Base-by-base conservation (phyloP, 2,113 vertebrate genomes). In the Mus spicilegus region DNA sequence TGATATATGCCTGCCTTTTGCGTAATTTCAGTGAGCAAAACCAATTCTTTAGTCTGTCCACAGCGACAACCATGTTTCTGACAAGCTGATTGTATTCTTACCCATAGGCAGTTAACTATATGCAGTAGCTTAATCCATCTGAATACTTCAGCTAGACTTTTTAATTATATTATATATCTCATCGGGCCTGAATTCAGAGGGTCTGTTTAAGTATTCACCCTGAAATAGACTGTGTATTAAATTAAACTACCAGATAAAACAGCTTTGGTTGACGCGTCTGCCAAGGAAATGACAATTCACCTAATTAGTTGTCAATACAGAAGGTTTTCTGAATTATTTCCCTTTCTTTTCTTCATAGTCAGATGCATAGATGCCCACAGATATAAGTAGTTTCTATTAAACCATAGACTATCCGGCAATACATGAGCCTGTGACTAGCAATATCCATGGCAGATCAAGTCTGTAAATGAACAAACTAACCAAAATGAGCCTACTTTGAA, bases 81-180 rank as follows among this genome's bases (percentile, higher is more conserved):
- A 92, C 76, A 93, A 95, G 30, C 20, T 85, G 70, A 46, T 96
- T 96, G 56, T 58, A 70, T 92, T 61, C 65, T 80, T 85, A 20
- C 26, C 36, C 92, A 4, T 89, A 42, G n/a, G 30, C 20, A 72
- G 36, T 4, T 39, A 58, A 39, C 24, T 72, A 2, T 82, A 42
- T 30, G 14, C 75, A 92, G 73, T 49, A 61, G 63, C 65, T 96
- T 86, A 81, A 96, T 88, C 56, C 90, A 88, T 87, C 67, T 82
- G 69, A 92, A 89, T 96, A 93, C 84, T 87, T 82, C 67, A 87
- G 30, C 69, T 65, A 56, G n/a, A 87, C 70, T 91, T 92, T 97
- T 93, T 94, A 97, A 97, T 95, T 96, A 91, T 90, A 95, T 95
- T 96, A 84, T 89, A 70, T 75, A 95, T 58, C 78, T 95, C 89